Evolutionary conservation across 64 coral and sea anemone species (phyloP), one percentile per base, ranked within the genome.

Genomic region (Acropora yongei): DNA sequence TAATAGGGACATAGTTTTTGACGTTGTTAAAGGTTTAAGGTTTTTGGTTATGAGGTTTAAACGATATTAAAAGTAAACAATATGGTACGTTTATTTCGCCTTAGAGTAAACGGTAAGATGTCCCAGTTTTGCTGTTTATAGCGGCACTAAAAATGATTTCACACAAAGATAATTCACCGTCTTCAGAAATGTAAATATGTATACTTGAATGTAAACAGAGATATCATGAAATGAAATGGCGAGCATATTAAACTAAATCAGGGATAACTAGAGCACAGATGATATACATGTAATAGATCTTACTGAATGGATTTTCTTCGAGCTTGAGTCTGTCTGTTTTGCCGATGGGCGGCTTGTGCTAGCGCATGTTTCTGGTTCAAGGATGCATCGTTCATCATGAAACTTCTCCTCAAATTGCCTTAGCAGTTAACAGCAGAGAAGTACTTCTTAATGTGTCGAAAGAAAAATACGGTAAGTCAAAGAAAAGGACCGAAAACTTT

Each of bases 241-340:
- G 58, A 63, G 58, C n/a, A 74, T 74, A 74, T 42, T 74, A 10
- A 40, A 74, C 40, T 74, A 6, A 30, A 30, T 74, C 71, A 40
- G 71, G 8, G 9, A 74, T 40, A 42, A 69, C 5, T 40, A 74
- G 39, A 74, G 71, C 71, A 42, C n/a, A 40, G 40, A 74, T 8
- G 40, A 74, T 74, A 74, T 1, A 74, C n/a, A 74, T 42, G 6
- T 74, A 40, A 74, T 30, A 39, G 71, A 74, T 74, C 71, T 74
- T 74, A 74, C n/a, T 30, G 71, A 74, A 42, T 40, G 19, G 71
- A 42, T 74, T 74, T 30, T 74, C n/a, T 74, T 74, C 40, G 40
- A 74, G 71, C 71, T 74, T 74, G 71, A 74, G 71, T n/a, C 11
- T 74, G n/a, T 74, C 71, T 74, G 19, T 74, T 40, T 40, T 73